A percentile compares a stretch with the other conserved stretches of the same genome.
phyloP scores from a whole-genome alignment of 1,140 invertebrate genomes.

The Ceratina japonica region DNA sequence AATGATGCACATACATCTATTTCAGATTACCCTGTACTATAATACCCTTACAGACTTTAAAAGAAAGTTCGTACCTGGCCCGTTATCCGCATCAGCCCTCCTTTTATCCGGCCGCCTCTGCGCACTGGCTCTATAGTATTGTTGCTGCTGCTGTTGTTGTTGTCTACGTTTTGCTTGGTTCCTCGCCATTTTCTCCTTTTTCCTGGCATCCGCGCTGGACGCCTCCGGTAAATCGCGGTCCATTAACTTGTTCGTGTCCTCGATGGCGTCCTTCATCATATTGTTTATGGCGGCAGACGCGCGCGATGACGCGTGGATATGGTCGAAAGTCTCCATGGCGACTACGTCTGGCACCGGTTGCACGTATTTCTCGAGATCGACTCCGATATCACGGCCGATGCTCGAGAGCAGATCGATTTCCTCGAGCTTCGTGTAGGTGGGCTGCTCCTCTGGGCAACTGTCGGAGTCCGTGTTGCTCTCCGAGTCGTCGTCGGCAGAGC shows the following conservation, averaged over 20 bases:
- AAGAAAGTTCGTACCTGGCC: constrained; percentile 54
- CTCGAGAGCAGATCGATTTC: constrained; percentile 77
- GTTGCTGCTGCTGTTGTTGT: constrained; percentile 65
- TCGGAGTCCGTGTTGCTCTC: constrained; percentile 69
- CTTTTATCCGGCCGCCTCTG: constrained; percentile 72
- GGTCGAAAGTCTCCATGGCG: constrained; percentile 70
- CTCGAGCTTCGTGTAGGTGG: constrained; percentile 73
- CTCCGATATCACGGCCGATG: constrained; percentile 75
- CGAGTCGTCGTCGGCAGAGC: constrained; percentile 56
- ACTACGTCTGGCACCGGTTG: constrained; percentile 76
- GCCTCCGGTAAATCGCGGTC: constrained; percentile 66
- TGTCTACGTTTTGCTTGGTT: constrained; percentile 75
- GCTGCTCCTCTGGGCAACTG: constrained; percentile 62
- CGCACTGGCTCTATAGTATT: constrained; percentile 40
- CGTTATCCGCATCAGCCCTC: constrained; percentile 67
- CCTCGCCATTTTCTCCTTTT: constrained; percentile 76
- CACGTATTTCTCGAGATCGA: constrained; percentile 76
- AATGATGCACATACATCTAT: not conserved
- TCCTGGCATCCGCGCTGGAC: constrained; percentile 67
- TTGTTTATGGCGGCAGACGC: constrained; percentile 24
- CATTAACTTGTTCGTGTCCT: constrained; percentile 74
- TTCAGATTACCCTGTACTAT: not conserved
- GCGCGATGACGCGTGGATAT: constrained; percentile 47
- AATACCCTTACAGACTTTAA: not conserved
- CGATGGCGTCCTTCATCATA: constrained; percentile 53